phyloP scores from a whole-genome alignment of 1,140 invertebrate genomes.

The silkworm (Bombyx mori) region ASM3026992v2 NC_085112.1:54501-55000 shows the following conservation, averaged over 20 bases:
- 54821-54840: slow-evolving; percentile 17
- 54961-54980: too few species aligned
- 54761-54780: too few species aligned
- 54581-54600: slow-evolving; percentile 1
- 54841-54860: slow-evolving; percentile 29
- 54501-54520: too few species aligned
- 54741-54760: too few species aligned
- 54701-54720: slow-evolving; percentile 9
- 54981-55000: too few species aligned
- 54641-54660: background rate
- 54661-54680: slow-evolving; percentile 7
- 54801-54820: too few species aligned
- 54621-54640: slow-evolving; percentile 1
- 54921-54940: slow-evolving; percentile 58
- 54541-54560: too few species aligned
- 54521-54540: too few species aligned
- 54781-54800: too few species aligned
- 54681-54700: background rate
- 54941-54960: slow-evolving; percentile 4
- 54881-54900: slow-evolving; percentile 56
- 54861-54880: slow-evolving; percentile 42
- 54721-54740: too few species aligned
- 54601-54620: background rate
- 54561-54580: too few species aligned
- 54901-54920: slow-evolving; percentile 46